Evolutionary conservation across 2,113 vertebrate genomes (phyloP).

Genomic region (Sprattus sprattus): DNA sequence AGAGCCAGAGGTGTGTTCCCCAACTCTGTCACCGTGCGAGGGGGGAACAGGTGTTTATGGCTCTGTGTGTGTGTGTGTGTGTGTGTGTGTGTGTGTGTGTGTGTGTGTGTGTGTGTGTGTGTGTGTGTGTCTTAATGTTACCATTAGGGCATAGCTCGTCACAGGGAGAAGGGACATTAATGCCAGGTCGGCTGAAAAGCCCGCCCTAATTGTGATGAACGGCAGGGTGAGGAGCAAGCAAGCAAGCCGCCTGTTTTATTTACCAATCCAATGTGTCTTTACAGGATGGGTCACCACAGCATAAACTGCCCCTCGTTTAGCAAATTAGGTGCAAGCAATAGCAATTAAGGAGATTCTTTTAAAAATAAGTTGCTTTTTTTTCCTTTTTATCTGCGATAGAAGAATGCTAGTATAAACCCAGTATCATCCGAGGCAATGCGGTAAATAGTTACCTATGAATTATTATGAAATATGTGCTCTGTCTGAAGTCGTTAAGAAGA

Average conservation of each 20-base stretch:
- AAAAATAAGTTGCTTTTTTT: too few relatives aligned
- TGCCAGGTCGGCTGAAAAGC: neutral
- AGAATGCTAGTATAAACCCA: neutral
- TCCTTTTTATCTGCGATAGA: neutral
- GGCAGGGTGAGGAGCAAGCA: neutral
- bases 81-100: neutral
- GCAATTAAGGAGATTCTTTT: too few relatives aligned
- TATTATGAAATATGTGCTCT: neutral
- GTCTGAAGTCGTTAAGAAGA: neutral
- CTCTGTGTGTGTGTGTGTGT: neutral
- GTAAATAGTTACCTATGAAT: neutral
- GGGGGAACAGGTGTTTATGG: neutral
- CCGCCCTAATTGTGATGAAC: neutral
- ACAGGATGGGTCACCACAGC: neutral
- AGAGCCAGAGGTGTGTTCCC: neutral
- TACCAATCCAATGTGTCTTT: neutral
- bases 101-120: neutral
- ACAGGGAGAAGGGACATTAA: too few relatives aligned
- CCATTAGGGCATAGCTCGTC: neutral
- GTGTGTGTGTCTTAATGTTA: neutral
- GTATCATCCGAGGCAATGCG: neutral
- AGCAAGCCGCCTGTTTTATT: neutral
- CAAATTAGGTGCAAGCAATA: neutral
- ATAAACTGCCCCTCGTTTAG: neutral
- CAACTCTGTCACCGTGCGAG: neutral